These are phyloP conservation scores for Heliconius hewitsoni DNA, from an alignment of 1,140 invertebrate genomes.

Conservation along the genomic window DNA sequence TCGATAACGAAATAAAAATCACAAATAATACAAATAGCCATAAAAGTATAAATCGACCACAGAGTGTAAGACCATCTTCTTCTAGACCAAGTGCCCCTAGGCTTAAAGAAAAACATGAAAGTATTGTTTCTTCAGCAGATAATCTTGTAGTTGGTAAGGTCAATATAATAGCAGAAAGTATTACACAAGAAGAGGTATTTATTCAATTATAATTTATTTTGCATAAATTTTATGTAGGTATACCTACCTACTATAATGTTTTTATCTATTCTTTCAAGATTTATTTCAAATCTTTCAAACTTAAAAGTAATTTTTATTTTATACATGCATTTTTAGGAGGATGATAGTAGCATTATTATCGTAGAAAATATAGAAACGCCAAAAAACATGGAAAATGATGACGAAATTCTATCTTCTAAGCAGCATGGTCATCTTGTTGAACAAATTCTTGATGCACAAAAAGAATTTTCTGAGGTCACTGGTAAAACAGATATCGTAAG, in stretches of 20 bases:
- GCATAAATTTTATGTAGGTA: background rate
- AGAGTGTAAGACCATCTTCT: slow-evolving; percentile 87
- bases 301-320: background rate
- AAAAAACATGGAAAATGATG: slow-evolving; percentile 43
- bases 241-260: background rate
- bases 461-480: slow-evolving; percentile 78
- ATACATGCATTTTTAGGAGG: slow-evolving; percentile 71
- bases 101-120: slow-evolving; percentile 80
- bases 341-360: slow-evolving; percentile 82
- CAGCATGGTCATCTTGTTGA: slow-evolving; percentile 89
- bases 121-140: slow-evolving; percentile 81
- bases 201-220: slow-evolving; percentile 20
- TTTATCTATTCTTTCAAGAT: background rate
- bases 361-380: slow-evolving; percentile 65
- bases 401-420: slow-evolving; percentile 55
- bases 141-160: slow-evolving; percentile 83
- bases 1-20: slow-evolving; percentile 24
- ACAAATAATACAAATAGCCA: background rate
- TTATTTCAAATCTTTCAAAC: background rate
- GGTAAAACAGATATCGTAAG: slow-evolving; percentile 81
- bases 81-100: slow-evolving; percentile 89
- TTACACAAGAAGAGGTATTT: slow-evolving; percentile 78
- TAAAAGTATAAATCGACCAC: slow-evolving; percentile 77
- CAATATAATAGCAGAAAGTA: slow-evolving; percentile 87
- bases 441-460: slow-evolving; percentile 90